phyloP scores from a whole-genome alignment of 2,113 vertebrate genomes.

The Lamprologus sp. region DNA sequence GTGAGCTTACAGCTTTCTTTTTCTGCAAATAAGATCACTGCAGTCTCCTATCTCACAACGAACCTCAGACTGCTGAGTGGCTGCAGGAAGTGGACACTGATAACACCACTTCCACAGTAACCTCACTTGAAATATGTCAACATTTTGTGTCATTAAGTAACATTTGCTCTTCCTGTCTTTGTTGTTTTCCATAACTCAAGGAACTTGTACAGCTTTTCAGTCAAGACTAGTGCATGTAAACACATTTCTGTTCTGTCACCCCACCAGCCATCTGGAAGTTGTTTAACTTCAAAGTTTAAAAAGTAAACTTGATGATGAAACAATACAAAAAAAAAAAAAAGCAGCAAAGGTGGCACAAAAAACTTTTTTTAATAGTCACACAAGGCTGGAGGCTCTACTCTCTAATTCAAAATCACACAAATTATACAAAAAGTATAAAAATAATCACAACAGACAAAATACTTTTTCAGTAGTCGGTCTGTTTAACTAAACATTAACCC shows the following conservation, averaged over 20 bases:
- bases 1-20: not conserved
- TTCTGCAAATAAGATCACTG: not conserved
- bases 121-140: not conserved
- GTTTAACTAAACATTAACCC: not conserved
- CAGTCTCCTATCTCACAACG: not conserved
- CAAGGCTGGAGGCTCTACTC: not conserved
- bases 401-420: not conserved
- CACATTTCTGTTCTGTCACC: not conserved
- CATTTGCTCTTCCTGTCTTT: not conserved
- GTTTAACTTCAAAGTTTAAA: not conserved
- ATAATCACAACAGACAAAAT: not conserved
- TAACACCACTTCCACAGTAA: not conserved
- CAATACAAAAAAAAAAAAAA: too few relatives aligned
- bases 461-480: not conserved
- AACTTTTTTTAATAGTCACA: not conserved
- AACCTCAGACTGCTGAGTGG: not conserved
- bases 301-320: not conserved
- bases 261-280: not conserved
- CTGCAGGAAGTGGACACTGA: not conserved
- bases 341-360: not conserved
- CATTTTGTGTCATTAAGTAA: fast-evolving
- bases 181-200: not conserved
- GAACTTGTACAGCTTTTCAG: not conserved
- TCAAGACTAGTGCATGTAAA: not conserved
- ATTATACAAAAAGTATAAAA: not conserved